phyloP scores from a whole-genome alignment of 1,140 invertebrate genomes.

The Drosophila trapezifrons region DNA sequence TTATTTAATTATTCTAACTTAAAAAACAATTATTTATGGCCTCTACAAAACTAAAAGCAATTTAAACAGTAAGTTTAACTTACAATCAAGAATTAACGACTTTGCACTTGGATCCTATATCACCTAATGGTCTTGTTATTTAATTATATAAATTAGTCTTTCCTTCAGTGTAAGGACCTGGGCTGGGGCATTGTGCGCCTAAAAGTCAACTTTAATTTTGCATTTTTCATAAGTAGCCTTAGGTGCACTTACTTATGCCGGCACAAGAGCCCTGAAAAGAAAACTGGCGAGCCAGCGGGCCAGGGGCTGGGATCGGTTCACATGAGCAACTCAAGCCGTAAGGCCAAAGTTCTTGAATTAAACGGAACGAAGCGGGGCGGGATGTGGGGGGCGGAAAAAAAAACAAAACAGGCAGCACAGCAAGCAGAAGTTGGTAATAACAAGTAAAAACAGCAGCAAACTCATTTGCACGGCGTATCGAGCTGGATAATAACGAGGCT shows the following conservation, averaged over 20 bases:
- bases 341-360: conserved; percentile 49
- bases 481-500: conserved; percentile 65
- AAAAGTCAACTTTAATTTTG: conserved; percentile 83
- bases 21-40: too few species aligned
- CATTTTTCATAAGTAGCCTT: conserved; percentile 84
- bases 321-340: conserved; percentile 64
- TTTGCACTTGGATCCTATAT: too few species aligned
- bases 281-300: conserved; percentile 41
- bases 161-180: conserved; percentile 4
- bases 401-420: conserved; percentile 54
- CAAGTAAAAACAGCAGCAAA: conserved; percentile 46
- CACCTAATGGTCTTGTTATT: background rate
- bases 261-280: conserved; percentile 76
- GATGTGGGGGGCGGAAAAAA: background rate
- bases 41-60: too few species aligned
- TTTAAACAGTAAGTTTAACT: too few species aligned
- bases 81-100: too few species aligned
- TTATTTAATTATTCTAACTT: too few species aligned
- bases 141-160: too few species aligned
- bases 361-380: conserved; percentile 7
- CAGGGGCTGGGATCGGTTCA: conserved; percentile 25
- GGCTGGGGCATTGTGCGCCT: conserved; percentile 52
- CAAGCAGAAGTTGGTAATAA: conserved; percentile 44
- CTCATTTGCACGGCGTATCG: conserved; percentile 58
- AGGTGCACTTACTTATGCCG: conserved; percentile 83